Base-by-base conservation (phyloP, 1,140 invertebrate genomes). In the Drosophila novamexicana region DNA sequence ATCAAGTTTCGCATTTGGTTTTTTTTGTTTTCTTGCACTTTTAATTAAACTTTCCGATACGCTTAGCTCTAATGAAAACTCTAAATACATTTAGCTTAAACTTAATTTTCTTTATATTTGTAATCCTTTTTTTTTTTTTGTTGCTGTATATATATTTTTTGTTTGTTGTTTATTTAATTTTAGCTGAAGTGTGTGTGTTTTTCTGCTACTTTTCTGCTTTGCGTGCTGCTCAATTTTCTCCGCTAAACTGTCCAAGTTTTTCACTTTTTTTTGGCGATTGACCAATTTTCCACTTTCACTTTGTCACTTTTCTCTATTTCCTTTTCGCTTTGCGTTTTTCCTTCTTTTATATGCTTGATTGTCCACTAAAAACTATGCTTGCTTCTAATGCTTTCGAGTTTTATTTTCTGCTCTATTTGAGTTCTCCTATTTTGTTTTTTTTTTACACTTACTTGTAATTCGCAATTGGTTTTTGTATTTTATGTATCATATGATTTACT, bases 331-430 rank as follows among this genome's bases (percentile, higher is more conserved):
- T 36, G 63, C 22, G 37, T 68, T 54, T 69, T 68, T 63, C 44
- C 64, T 44, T 52, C 59, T 69, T 63, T 85, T 66, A 78, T 78
- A 76, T 77, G 83, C 83, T 29, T 86, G 83, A 86, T 86, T 86
- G 83, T 86, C 83, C 83, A 86, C 83, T 86, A 86, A 86, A 79
- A 88, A 89, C 83, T 88, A 88, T 88, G 84, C 84, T 88, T 80
- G 83, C 81, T 77, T 75, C 77, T 70, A 63, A 75, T 75, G 73
- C 68, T 72, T 56, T 59, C n/a, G 62, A 59, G 65, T 68, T 69
- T 59, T 61, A 36, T 39, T 73, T 73, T 70, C 40, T 73, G 22
- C 47, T 82, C 67, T 67, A 59, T 72, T 77, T 73, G 52, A 66
- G 57, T 62, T 62, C 45, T 59, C 44, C 37, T n/a, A 44, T 57